Percentiles rank a stretch among this genome's conserved stretches.
These are phyloP conservation scores for Oreochromis niloticus DNA, from an alignment of 2,113 vertebrate species.

Conservation along the genomic window DNA sequence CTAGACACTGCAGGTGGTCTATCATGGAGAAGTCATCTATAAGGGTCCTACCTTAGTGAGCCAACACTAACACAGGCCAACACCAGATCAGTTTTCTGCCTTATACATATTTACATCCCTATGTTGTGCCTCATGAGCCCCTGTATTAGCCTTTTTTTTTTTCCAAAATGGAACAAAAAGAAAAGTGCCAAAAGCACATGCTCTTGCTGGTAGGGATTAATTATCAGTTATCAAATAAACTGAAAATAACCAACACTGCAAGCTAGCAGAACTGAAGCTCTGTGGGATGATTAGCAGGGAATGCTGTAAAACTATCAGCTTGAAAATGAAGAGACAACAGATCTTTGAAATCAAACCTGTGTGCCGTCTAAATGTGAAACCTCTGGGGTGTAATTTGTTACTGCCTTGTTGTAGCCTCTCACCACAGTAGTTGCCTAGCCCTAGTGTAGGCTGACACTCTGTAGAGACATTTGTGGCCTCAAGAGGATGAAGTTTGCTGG, in stretches of 20 bases:
- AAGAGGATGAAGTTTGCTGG: neutral
- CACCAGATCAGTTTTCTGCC: slow-evolving; percentile 10
- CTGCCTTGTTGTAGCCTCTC: neutral
- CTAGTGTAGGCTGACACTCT: neutral
- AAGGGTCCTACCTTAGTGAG: neutral
- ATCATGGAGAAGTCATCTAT: neutral
- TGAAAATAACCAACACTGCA: slow-evolving; percentile 58
- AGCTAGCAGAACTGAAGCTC: slow-evolving; percentile 51
- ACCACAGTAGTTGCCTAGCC: neutral
- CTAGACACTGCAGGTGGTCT: neutral
- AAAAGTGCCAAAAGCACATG: neutral
- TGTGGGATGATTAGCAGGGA: neutral
- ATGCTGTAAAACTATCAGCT: slow-evolving; percentile 33
- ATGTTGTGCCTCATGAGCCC: neutral
- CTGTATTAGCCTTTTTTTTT: neutral
- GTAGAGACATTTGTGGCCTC: neutral
- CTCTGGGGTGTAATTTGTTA: neutral
- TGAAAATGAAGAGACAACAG: slow-evolving; percentile 24
- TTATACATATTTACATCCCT: slow-evolving; percentile 1
- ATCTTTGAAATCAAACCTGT: slow-evolving; percentile 13
- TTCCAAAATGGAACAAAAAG: slow-evolving; percentile 8
- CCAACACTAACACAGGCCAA: slow-evolving; percentile 5
- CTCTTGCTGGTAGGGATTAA: slow-evolving; percentile 17
- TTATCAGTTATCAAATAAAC: slow-evolving; percentile 16
- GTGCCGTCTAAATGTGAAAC: slow-evolving; percentile 14